phyloP scores from a whole-genome alignment of 2,797 vertebrate species.

The Lemur catta region DNA sequence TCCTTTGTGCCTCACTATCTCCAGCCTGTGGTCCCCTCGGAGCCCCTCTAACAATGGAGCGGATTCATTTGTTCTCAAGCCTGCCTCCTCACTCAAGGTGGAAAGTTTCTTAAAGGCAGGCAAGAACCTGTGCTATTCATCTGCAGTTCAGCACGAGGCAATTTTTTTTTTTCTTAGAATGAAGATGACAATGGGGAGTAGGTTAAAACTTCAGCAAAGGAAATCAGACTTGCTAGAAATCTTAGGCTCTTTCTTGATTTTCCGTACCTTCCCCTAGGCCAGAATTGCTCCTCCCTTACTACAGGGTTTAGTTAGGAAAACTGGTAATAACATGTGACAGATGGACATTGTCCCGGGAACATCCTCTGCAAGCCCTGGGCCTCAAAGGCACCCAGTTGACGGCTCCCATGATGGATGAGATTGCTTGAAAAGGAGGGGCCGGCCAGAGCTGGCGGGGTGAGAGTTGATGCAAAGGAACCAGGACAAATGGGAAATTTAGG shows the following conservation, averaged over 20 bases:
- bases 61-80: not conserved
- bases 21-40: not conserved
- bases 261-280: not conserved
- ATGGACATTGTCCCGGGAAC: conserved; percentile 54
- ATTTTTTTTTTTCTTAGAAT: not conserved
- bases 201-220: not conserved
- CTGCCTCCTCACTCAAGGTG: not conserved
- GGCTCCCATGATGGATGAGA: conserved; percentile 62
- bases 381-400: conserved; percentile 58
- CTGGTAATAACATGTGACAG: conserved; percentile 65
- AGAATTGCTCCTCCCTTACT: conserved; percentile 24
- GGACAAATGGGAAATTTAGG: conserved; percentile 54
- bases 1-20: not conserved
- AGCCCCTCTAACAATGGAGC: not conserved
- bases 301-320: not conserved
- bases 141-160: not conserved
- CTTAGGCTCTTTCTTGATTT: not conserved
- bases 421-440: conserved; percentile 7
- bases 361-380: conserved; percentile 55
- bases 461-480: not conserved
- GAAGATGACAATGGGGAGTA: not conserved
- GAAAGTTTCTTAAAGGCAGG: not conserved
- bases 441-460: not conserved
- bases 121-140: not conserved
- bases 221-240: conserved; percentile 32